Evolutionary conservation across 2,113 vertebrate species (phyloP).

Genomic region (Australoheros scitulus): DNA sequence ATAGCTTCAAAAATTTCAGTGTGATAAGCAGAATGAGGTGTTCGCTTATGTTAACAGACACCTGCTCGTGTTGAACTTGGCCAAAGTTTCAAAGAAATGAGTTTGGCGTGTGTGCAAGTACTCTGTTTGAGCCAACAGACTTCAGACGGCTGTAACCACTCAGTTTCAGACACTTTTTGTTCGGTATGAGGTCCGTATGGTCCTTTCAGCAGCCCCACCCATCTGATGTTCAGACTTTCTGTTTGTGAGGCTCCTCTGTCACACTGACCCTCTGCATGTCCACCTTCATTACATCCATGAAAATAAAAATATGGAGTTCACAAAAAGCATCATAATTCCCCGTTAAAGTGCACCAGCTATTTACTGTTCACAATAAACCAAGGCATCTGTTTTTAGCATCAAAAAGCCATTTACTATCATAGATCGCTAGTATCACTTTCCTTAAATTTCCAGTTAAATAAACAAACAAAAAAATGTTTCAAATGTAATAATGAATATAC

Average conservation of each 20-base stretch:
- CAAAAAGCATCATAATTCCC: background rate
- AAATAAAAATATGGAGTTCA: background rate
- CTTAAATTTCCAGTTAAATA: slow-evolving; percentile 3
- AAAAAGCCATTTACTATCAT: slow-evolving; percentile 28
- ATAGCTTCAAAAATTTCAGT: too few relatives aligned
- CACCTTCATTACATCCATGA: too few relatives aligned
- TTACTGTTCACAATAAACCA: slow-evolving; percentile 9
- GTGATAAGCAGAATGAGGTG: too few relatives aligned
- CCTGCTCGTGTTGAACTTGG: too few relatives aligned
- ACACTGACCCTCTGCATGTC: background rate
- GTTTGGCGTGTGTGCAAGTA: too few relatives aligned
- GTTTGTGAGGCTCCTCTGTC: background rate
- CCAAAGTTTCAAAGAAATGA: too few relatives aligned
- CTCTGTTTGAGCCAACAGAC: too few relatives aligned
- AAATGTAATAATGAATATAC: slow-evolving; percentile 1
- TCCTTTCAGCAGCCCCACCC: background rate
- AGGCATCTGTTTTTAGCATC: slow-evolving; percentile 1
- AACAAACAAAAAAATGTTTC: background rate
- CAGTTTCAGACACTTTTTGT: background rate
- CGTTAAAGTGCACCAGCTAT: background rate
- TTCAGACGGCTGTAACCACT: too few relatives aligned
- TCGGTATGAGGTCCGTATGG: background rate
- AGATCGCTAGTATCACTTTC: slow-evolving; percentile 19
- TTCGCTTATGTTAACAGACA: too few relatives aligned
- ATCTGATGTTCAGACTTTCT: background rate